Base-by-base conservation (phyloP, 2,113 vertebrate genomes). In the Oryzias woworae region DNA sequence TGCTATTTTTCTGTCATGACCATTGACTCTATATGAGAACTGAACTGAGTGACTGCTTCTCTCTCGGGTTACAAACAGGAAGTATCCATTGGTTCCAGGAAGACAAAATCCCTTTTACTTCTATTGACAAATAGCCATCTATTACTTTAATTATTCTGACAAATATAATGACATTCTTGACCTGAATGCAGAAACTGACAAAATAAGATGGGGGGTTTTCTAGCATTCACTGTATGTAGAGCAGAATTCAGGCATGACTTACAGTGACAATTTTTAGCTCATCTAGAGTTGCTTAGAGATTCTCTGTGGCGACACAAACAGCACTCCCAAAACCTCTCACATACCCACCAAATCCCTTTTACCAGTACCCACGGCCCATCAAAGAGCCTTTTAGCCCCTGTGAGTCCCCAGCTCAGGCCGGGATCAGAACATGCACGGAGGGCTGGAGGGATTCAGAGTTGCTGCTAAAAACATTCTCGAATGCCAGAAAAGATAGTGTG, bases 301-400 rank as follows among this genome's bases (percentile, higher is more conserved):
- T 81, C 67, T 53, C 68, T 57, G 57, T 60, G 31, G 62, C 36
- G 60, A 71, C 60, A 70, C 55, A 77, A 81, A 70, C 53, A 56
- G 17, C 17, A 36, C 36, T 13, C 44, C 26, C 54, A 15, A 12
- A 18, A 28, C 57, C 72, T 41, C 50, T 68, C 70, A 59, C 73
- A 59, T 69, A 52, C 68, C 48, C 53, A 53, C 70, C 70, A 48
- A 85, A 62, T 81, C 74, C 57, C 66, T 31, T 64, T 36, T 36
- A 36, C 36, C 36, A 36, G 36, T 36, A 36, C 36, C 36, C 36
- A 36, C 44, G 54, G 74, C 65, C 73, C 77, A 66, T 83, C 66
- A 85, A 84, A 84, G 60, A 75, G 72, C 66, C 70, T 57, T 68
- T 78, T 76, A 72, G 73, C 64, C 64, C 58, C 77, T 69, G 46